Base-by-base conservation (phyloP, 2,797 vertebrate genomes). In the Scyliorhinus canicula region DNA sequence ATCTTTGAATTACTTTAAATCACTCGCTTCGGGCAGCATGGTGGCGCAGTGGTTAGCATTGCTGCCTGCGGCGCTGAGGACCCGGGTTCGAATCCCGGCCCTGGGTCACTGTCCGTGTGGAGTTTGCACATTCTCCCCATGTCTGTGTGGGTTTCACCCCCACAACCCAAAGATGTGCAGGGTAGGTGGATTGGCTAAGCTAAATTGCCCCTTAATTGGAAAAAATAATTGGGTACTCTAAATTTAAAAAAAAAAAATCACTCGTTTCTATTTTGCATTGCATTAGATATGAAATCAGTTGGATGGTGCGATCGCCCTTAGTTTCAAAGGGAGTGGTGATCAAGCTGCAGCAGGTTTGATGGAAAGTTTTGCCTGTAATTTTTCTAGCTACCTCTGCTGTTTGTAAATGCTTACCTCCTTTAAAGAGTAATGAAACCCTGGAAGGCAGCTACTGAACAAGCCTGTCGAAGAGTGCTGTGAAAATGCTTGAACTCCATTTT, bases 1-100 rank as follows among this genome's bases (percentile, higher is more conserved):
- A 88, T 88, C 52, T 88, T 88, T 88, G 31, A 57, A 88, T n/a
- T 57, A 57, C 85, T n/a, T 91, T 91, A 91, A 91, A 91, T 65
- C 40, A n/a, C 35, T 90, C 35, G 52, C 57, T 57, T 91, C 57
- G n/a, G n/a, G n/a, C n/a, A n/a, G n/a, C n/a, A n/a, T n/a, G n/a
- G n/a, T n/a, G n/a, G n/a, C n/a, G n/a, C n/a, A n/a, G n/a, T n/a
- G n/a, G n/a, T n/a, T n/a, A n/a, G n/a, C n/a, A n/a, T n/a, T n/a
- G n/a, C n/a, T n/a, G n/a, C n/a, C n/a, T n/a, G n/a, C n/a, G n/a
- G n/a, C n/a, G n/a, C n/a, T n/a, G n/a, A n/a, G n/a, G n/a, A n/a
- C n/a, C n/a, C n/a, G n/a, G n/a, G n/a, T n/a, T n/a, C n/a, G n/a
- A n/a, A n/a, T n/a, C n/a, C n/a, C n/a, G n/a, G n/a, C n/a, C n/a